These are phyloP conservation scores for Drosophila buzzatii DNA, from an alignment of 2,888 invertebrate species.

Conservation along the genomic window DNA sequence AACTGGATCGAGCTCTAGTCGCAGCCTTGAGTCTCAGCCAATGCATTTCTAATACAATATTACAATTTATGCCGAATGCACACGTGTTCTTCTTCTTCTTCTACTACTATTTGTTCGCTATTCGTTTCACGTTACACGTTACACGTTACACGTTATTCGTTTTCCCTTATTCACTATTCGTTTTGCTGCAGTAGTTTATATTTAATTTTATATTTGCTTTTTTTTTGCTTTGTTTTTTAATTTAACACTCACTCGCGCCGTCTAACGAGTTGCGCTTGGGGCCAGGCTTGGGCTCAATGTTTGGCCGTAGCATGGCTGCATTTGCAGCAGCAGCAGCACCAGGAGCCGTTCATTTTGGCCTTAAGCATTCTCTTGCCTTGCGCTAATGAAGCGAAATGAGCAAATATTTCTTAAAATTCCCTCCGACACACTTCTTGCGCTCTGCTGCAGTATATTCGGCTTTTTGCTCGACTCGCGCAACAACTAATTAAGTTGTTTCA, in stretches of 20 bases:
- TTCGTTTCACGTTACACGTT: conserved; percentile 22
- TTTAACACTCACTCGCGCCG: conserved; percentile 42
- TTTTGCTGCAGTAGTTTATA: conserved; percentile 61
- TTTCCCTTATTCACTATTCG: conserved; percentile 24
- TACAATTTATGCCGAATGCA: conserved; percentile 44
- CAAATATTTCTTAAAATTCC: conserved; percentile 71
- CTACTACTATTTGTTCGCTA: conserved; percentile 17
- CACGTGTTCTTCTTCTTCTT: conserved; percentile 15
- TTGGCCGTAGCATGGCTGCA: conserved; percentile 29
- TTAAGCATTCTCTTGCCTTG: conserved; percentile 57
- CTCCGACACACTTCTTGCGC: conserved; percentile 21
- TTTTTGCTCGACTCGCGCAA: conserved; percentile 55
- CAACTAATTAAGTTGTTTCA: conserved; percentile 81
- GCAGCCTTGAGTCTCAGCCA: conserved; percentile 63
- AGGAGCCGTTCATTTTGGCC: conserved; percentile 38
- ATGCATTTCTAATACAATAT: conserved; percentile 74
- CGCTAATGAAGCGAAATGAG: conserved; percentile 78
- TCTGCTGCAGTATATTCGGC: conserved; percentile 20
- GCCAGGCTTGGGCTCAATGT: conserved; percentile 25
- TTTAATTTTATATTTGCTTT: conserved; percentile 60
- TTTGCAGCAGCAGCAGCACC: conserved; percentile 22
- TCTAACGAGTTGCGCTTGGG: conserved; percentile 26
- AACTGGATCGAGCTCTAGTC: conserved; percentile 38
- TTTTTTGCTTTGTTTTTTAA: conserved; percentile 46
- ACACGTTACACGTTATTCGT: conserved; percentile 22